Evolutionary conservation across 2,888 invertebrate genomes (phyloP).

Genomic region (Mimachlamys varia): DNA sequence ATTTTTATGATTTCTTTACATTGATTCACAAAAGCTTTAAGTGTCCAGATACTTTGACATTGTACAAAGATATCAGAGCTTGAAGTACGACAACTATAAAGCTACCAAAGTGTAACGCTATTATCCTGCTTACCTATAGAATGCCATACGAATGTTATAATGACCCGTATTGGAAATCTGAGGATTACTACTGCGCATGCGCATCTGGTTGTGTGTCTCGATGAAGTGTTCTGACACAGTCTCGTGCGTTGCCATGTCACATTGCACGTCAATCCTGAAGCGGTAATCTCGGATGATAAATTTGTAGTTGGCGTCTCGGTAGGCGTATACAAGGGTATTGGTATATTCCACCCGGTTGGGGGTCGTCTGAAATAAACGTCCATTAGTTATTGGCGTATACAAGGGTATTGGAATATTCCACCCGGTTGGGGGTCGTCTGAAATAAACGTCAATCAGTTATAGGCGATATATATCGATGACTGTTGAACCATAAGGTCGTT

Average conservation of each 20-base stretch:
- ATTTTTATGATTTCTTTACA: too few relatives aligned
- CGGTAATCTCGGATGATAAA: background rate
- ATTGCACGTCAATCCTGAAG: background rate
- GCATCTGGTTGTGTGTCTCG: background rate
- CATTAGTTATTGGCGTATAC: too few relatives aligned
- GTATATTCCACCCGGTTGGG: background rate
- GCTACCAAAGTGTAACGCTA: too few relatives aligned
- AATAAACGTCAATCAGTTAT: background rate
- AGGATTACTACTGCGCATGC: slow-evolving; percentile 1
- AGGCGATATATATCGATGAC: too few relatives aligned
- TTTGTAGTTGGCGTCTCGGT: background rate
- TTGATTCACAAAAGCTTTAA: too few relatives aligned
- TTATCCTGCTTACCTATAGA: slow-evolving; percentile 42
- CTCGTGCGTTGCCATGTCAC: background rate
- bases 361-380: background rate
- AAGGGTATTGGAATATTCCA: background rate
- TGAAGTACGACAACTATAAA: too few relatives aligned
- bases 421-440: background rate
- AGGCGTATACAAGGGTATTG: background rate
- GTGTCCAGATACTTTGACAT: too few relatives aligned
- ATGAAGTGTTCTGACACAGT: slow-evolving; percentile 2
- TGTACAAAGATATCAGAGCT: too few relatives aligned
- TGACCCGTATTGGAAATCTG: slow-evolving; percentile 40
- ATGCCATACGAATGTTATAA: slow-evolving; percentile 54
- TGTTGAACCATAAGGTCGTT: too few relatives aligned